Evolutionary conservation across 1,140 invertebrate species (phyloP), one percentile per base, ranked within the genome.

Genomic region (Zelostemma sp.): DNA sequence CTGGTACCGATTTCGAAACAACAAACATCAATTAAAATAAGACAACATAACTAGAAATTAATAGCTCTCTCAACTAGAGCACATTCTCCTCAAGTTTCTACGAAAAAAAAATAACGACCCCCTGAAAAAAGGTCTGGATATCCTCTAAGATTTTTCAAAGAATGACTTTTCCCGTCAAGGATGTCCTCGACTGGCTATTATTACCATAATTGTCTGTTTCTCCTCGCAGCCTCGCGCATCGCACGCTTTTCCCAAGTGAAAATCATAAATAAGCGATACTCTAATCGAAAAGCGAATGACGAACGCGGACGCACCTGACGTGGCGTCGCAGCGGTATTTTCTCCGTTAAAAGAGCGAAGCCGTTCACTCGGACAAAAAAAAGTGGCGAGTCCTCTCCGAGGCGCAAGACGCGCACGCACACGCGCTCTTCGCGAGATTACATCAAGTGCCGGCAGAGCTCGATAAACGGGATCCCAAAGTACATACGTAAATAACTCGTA

Each of bases 401-500:
- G 56, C 60, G 50, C 51, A 33, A 40, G 15, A 67, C 46, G 51
- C 59, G 25, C 54, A 43, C 59, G 61, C 28, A 62, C 49, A 49
- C 54, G 47, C 51, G 57, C 49, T 53, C 68, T 49, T 33, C 57
- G 21, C 58, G 41, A 48, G 49, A 68, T 64, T 47, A 49, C 48
- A 63, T 73, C 62, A 69, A 64, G 67, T 68, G 59, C 58, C 58
- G 45, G 60, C 70, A 62, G 69, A 59, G 63, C 43, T 69, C 76
- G 66, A 74, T 68, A 68, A 79, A 79, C 76, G 76, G 75, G 68
- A 78, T 76, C 69, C 64, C 38, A 25, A 19, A 57, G 45, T 67
- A 45, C 49, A 62, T 33, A 54, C 48, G 53, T 61, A 62, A 57
- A 60, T 62, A 61, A 57, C 58, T 51, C 40, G 40, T 56, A 47